These are phyloP conservation scores for Epirrhoe alternata DNA, from an alignment of 2,888 invertebrate species.

Conservation along the genomic window DNA sequence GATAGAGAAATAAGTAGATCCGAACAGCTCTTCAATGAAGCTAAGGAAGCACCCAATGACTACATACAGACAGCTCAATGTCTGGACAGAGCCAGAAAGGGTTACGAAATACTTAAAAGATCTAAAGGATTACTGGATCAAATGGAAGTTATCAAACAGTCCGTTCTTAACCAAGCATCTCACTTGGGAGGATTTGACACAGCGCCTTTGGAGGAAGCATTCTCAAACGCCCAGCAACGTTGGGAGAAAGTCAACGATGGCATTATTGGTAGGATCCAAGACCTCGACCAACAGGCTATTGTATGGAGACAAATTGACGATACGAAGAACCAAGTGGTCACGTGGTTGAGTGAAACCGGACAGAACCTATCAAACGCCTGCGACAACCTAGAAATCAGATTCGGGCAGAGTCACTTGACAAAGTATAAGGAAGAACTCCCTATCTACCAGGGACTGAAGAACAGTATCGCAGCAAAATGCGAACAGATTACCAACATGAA, in stretches of 20 bases:
- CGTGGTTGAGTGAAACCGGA: conserved; percentile 94
- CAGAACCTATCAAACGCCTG: conserved; percentile 90
- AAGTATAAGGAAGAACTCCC: conserved; percentile 95
- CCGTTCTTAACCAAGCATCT: conserved; percentile 88
- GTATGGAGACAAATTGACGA: conserved; percentile 97
- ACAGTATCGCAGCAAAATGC: conserved; percentile 91
- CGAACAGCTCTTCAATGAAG: conserved; percentile 86
- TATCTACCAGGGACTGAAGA: conserved; percentile 89
- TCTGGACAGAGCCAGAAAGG: conserved; percentile 90
- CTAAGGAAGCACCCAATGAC: conserved; percentile 89
- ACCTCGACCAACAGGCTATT: conserved; percentile 94
- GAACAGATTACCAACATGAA: conserved; percentile 91
- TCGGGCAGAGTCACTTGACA: conserved; percentile 90
- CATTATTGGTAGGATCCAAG: conserved; percentile 90
- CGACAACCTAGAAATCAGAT: conserved; percentile 92
- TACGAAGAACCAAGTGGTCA: conserved; percentile 91
- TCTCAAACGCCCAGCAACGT: conserved; percentile 86
- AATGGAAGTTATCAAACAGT: conserved; percentile 90
- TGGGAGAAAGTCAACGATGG: conserved; percentile 90
- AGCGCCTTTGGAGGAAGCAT: conserved; percentile 84
- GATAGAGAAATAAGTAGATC: conserved; percentile 89
- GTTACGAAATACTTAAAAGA: conserved; percentile 90
- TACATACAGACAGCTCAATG: conserved; percentile 89
- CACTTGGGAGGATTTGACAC: conserved; percentile 88
- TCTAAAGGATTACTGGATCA: conserved; percentile 91